phyloP scores from a whole-genome alignment of 2,888 invertebrate species.

The Drosophila paramelanica region DNA sequence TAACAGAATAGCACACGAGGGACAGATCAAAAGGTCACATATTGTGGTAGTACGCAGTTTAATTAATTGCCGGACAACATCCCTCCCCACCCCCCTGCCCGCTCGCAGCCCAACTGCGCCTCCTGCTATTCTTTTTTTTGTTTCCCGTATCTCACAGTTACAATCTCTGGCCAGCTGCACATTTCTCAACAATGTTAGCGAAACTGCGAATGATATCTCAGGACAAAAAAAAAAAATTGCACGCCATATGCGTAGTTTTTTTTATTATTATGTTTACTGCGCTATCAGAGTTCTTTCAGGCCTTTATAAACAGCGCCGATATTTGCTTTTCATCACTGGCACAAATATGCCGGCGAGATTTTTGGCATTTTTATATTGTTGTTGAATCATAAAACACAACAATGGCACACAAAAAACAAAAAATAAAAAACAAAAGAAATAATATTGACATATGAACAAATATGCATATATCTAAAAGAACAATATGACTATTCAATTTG shows the following conservation, averaged over 20 bases:
- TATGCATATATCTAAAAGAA: background rate
- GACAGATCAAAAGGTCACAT: constrained; percentile 9
- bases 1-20: constrained; percentile 9
- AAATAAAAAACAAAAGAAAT: background rate
- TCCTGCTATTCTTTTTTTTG: background rate
- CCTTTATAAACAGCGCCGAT: constrained; percentile 40
- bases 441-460: constrained; percentile 33
- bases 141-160: background rate
- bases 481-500: constrained; percentile 8
- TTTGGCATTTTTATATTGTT: constrained; percentile 28
- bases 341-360: constrained; percentile 57
- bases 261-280: constrained; percentile 18
- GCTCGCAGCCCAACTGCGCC: no score
- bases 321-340: constrained; percentile 66
- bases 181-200: constrained; percentile 53
- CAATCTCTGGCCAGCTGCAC: constrained; percentile 54
- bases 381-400: constrained; percentile 6
- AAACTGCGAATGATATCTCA: constrained; percentile 43
- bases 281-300: constrained; percentile 25
- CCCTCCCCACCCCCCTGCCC: background rate
- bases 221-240: constrained; percentile 44
- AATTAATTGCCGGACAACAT: constrained; percentile 37
- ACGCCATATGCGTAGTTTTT: constrained; percentile 34
- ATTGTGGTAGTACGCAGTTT: constrained; percentile 24
- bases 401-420: constrained; percentile 15